Percentiles rank a stretch among this genome's conserved stretches.
Evolutionary conservation across 1,140 invertebrate genomes (phyloP).

Genomic region (Drosophila subpulchrella): DNA sequence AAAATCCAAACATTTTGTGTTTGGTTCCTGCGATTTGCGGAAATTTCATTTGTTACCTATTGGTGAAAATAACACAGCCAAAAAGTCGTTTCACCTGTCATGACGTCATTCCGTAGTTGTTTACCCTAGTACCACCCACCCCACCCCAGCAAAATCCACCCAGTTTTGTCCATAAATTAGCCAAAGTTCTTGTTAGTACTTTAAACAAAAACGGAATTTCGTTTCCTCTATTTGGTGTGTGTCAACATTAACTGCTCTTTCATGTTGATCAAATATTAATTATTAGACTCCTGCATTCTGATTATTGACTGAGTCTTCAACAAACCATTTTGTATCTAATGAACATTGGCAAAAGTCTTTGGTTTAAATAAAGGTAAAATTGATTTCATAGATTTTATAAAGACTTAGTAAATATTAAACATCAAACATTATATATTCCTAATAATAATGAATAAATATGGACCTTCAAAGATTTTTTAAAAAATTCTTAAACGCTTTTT

Average conservation of each 20-base stretch:
- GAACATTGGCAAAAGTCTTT: no score
- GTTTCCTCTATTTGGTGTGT: not conserved
- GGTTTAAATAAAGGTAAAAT: not conserved
- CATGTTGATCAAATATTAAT: conserved; percentile 4
- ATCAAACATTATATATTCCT: not conserved
- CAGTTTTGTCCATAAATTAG: conserved; percentile 21
- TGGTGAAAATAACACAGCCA: conserved; percentile 16
- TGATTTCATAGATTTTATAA: not conserved
- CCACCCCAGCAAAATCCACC: not conserved
- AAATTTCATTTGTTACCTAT: conserved; percentile 27
- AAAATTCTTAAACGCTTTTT: not conserved
- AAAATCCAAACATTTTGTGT: conserved; percentile 8
- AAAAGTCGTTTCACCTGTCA: conserved; percentile 18
- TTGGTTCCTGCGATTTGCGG: conserved; percentile 25
- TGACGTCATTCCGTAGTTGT: conserved; percentile 32
- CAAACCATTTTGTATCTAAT: not conserved
- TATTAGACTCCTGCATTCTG: not conserved
- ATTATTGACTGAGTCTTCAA: not conserved
- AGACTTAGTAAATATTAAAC: not conserved
- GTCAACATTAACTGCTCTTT: conserved; percentile 2
- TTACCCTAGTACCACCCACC: conserved; percentile 17
- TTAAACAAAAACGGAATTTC: conserved; percentile 6
- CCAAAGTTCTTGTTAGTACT: conserved; percentile 18
- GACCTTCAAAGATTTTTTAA: not conserved
- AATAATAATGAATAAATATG: not conserved